Percentiles rank a stretch among this genome's conserved stretches.
These are phyloP conservation scores for Fissipunctia ypsillon DNA, from an alignment of 2,888 invertebrate genomes.

Conservation along the genomic window DNA sequence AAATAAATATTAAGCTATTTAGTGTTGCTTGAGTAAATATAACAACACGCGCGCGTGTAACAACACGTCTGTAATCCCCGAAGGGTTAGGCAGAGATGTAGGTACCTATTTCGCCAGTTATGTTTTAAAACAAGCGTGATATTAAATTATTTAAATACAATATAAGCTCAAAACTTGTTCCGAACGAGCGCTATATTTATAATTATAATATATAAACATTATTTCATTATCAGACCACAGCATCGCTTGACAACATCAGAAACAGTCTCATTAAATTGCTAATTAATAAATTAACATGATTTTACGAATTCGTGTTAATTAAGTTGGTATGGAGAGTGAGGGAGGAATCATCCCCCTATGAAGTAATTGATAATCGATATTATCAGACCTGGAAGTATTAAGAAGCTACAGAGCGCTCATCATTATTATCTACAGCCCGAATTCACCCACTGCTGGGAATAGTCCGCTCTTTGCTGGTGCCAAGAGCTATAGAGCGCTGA, in stretches of 20 bases:
- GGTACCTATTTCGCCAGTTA: neutral
- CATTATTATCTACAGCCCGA: too few species aligned
- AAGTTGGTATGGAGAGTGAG: constrained; percentile 38
- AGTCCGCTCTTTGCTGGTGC: too few species aligned
- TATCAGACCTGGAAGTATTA: neutral
- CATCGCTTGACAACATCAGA: constrained; percentile 26
- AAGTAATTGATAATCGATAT: constrained; percentile 64
- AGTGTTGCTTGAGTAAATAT: neutral
- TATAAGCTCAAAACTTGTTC: too few species aligned
- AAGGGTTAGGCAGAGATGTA: neutral
- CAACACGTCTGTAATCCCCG: neutral
- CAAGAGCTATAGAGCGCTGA: too few species aligned
- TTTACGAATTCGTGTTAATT: constrained; percentile 59
- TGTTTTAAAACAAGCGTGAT: too few species aligned
- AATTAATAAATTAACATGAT: constrained; percentile 63
- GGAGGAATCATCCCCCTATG: constrained; percentile 25
- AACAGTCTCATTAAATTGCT: constrained; percentile 54
- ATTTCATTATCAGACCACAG: neutral
- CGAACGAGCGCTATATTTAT: neutral
- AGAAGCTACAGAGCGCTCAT: constrained; percentile 40
- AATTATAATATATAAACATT: neutral
- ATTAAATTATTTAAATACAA: too few species aligned
- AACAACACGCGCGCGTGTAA: too few species aligned
- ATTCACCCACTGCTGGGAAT: too few species aligned
- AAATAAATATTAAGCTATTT: constrained; percentile 34